Evolutionary conservation across 2,797 vertebrate species (phyloP), one percentile per base, ranked within the genome.

Genomic region (Prionace glauca): DNA sequence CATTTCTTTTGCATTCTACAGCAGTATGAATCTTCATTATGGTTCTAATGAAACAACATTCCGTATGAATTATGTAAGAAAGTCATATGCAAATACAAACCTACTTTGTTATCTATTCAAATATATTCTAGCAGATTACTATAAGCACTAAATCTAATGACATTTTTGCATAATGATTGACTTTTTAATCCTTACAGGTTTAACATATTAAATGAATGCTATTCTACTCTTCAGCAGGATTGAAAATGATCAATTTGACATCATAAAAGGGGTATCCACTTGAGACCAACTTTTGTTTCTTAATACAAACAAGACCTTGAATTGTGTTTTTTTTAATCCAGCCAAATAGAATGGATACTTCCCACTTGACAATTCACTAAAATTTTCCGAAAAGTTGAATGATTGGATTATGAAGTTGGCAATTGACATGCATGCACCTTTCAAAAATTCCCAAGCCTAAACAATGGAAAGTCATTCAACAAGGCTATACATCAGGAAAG

Each of bases 81-180:
- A 62, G 60, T 18, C 29, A 90, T 62, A 90, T 90, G 87, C 87
- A 90, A 90, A 90, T 90, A 65, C 3, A 62, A 65, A 65, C 87
- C 16, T 62, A 65, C 87, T n/a, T 62, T 90, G 56, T 90, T 90
- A 90, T 90, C 87, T 90, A 62, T 90, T 62, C 87, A 90, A 90
- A 90, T 90, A 29, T 20, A 90, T n/a, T 65, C 87, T 32, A 18
- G 56, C 4, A n/a, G 87, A n/a, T 90, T 32, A n/a, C 56, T 90
- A 14, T 90, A 62, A 62, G 4, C 60, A 90, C 29, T 90, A n/a
- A 90, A 65, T n/a, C 12, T 62, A 90, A 90, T 90, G 56, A 62
- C 87, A 90, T 90, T 62, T 62, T 90, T 90, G 29, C 86, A 88
- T 65, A 16, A 90, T 90, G 56, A 65, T n/a, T 62, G 56, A 26